Evolutionary conservation across 2,888 invertebrate genomes (phyloP).

Genomic region (Ceramica pisi): DNA sequence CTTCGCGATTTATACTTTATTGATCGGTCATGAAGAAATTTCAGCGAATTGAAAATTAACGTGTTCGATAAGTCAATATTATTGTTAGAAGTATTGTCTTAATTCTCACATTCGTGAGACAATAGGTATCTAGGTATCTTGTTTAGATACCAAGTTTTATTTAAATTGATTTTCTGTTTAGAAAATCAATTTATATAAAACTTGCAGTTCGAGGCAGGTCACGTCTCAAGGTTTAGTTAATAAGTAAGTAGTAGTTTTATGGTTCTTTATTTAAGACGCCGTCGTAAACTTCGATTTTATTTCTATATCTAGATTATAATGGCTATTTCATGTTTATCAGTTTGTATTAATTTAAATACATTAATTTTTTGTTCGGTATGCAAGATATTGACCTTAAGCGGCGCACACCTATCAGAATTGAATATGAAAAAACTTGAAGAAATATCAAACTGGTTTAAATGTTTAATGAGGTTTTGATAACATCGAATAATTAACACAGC

Average conservation of each 20-base stretch:
- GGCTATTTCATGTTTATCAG: slow-evolving; percentile 34
- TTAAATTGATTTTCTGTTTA: slow-evolving; percentile 2
- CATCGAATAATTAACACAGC: slow-evolving; percentile 19
- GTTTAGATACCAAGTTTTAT: too few relatives aligned
- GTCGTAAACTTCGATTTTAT: slow-evolving; percentile 50
- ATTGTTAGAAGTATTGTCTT: slow-evolving; percentile 10
- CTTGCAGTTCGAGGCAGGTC: slow-evolving; percentile 38
- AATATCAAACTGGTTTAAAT: slow-evolving; percentile 42
- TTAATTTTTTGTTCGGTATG: slow-evolving; percentile 36
- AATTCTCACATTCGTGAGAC: slow-evolving; percentile 26
- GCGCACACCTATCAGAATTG: slow-evolving; percentile 16
- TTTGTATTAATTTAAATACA: slow-evolving; percentile 46
- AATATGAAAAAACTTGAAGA: slow-evolving; percentile 9
- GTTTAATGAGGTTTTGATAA: slow-evolving; percentile 37
- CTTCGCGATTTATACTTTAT: slow-evolving; percentile 2
- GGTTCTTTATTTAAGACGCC: slow-evolving; percentile 27
- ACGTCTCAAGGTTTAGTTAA: slow-evolving; percentile 46
- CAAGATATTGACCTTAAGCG: slow-evolving; percentile 54
- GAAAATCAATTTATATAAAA: slow-evolving; percentile 31
- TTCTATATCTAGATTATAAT: slow-evolving; percentile 55
- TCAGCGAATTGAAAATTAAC: neutral
- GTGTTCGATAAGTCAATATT: slow-evolving; percentile 13
- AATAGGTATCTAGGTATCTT: slow-evolving; percentile 25
- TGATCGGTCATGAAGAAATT: slow-evolving; percentile 14
- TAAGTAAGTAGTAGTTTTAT: slow-evolving; percentile 35